Percentiles rank a stretch among this genome's conserved stretches.
Conservation (phyloP, 2,888 invertebrate genomes). For the Netelia melanura region DNA sequence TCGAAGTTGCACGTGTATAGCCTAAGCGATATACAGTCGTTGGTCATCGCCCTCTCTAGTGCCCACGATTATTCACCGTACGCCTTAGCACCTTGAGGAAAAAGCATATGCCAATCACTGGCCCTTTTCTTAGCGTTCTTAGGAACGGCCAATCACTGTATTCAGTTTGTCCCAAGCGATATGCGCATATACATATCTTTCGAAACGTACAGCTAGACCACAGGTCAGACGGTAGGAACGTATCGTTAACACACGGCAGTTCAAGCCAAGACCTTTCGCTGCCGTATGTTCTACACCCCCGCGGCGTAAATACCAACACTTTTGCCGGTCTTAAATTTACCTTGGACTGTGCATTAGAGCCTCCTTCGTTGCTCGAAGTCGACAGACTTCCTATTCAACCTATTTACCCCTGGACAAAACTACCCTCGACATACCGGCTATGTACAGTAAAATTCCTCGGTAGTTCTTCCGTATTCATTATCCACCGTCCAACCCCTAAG, state of each 20-base stretch:
- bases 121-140: neutral
- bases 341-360: slow-evolving; percentile 7
- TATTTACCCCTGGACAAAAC: slow-evolving; percentile 5
- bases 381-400: neutral
- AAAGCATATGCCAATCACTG: neutral
- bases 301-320: slow-evolving; percentile 35
- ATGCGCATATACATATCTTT: neutral
- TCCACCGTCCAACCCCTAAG: too few relatives aligned
- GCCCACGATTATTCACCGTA: neutral
- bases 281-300: neutral
- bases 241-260: slow-evolving; percentile 11
- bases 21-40: slow-evolving; percentile 44
- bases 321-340: slow-evolving; percentile 34
- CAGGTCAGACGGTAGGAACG: slow-evolving; percentile 12
- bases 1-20: slow-evolving; percentile 46
- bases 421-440: neutral
- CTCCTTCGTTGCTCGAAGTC: slow-evolving; percentile 18
- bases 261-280: slow-evolving; percentile 4
- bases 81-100: neutral
- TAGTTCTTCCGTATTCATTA: neutral
- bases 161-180: neutral
- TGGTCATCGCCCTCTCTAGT: slow-evolving; percentile 44
- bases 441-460: neutral
- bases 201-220: neutral
- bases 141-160: neutral